These are phyloP conservation scores for Drosophila picticornis DNA, from an alignment of 2,888 invertebrate genomes.

Conservation along the genomic window DNA sequence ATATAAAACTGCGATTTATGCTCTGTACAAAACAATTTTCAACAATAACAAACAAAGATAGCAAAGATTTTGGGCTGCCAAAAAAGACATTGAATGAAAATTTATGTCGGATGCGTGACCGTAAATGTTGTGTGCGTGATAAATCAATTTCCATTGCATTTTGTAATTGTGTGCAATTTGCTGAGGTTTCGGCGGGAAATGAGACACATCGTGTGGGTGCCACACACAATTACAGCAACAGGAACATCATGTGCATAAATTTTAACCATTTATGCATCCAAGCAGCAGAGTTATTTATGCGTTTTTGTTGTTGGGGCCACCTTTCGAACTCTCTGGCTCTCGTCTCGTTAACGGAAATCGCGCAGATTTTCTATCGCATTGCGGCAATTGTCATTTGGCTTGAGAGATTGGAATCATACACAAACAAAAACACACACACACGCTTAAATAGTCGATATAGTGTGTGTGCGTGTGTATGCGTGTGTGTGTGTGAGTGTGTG, in stretches of 20 bases:
- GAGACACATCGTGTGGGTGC: slow-evolving; percentile 1
- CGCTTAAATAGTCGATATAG: slow-evolving; percentile 1
- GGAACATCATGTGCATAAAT: slow-evolving; percentile 49
- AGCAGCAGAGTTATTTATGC: slow-evolving; percentile 58
- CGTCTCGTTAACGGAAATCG: slow-evolving; percentile 61
- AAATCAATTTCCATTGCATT: slow-evolving; percentile 79
- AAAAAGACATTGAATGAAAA: slow-evolving; percentile 76
- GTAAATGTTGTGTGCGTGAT: slow-evolving; percentile 77
- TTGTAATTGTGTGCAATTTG: slow-evolving; percentile 76
- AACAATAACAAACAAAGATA: slow-evolving; percentile 41
- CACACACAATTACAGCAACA: slow-evolving; percentile 10
- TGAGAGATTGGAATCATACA: slow-evolving; percentile 69
- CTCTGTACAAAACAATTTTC: slow-evolving; percentile 65
- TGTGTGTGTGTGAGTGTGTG: slow-evolving; percentile 20
- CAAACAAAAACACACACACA: slow-evolving; percentile 14
- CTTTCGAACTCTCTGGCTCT: slow-evolving; percentile 32
- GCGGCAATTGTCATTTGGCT: slow-evolving; percentile 74
- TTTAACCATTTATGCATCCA: slow-evolving; percentile 67
- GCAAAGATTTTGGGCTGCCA: slow-evolving; percentile 46
- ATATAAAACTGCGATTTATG: slow-evolving; percentile 71
- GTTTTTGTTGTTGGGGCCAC: slow-evolving; percentile 47
- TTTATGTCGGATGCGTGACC: slow-evolving; percentile 77
- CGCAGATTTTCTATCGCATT: slow-evolving; percentile 72
- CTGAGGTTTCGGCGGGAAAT: slow-evolving; percentile 10
- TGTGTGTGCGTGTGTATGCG: slow-evolving; percentile 23